A percentile compares a stretch with the other conserved stretches of the same genome.
phyloP scores from a whole-genome alignment of 2,888 invertebrate species.

The Brachypalpus laphriformis region DNA sequence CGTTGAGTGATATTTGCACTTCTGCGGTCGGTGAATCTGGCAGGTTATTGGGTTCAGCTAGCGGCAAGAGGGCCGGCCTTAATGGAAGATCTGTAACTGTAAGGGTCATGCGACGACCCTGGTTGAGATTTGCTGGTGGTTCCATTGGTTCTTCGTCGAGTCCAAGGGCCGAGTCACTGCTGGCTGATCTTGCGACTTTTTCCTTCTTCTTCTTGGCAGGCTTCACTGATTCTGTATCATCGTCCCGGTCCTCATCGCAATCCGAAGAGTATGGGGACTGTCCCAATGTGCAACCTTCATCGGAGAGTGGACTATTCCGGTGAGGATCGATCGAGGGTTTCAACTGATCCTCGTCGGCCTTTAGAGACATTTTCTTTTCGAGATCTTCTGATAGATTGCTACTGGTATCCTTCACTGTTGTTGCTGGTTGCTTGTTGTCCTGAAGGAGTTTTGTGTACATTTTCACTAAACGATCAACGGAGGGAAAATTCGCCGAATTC shows the following conservation, averaged over 20 bases:
- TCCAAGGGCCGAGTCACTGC: constrained; percentile 82
- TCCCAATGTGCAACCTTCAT: constrained; percentile 81
- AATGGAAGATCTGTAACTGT: constrained; percentile 82
- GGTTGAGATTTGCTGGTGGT: constrained; percentile 66
- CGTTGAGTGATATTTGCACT: constrained; percentile 52
- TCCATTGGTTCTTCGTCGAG: constrained; percentile 79
- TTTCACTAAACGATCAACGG: constrained; percentile 75
- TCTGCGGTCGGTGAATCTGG: constrained; percentile 79
- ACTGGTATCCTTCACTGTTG: constrained; percentile 17
- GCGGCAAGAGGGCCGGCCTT: constrained; percentile 80
- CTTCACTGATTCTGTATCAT: constrained; percentile 66
- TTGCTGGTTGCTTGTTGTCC: constrained; percentile 65
- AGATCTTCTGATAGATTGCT: constrained; percentile 56
- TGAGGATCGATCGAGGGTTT: constrained; percentile 68
- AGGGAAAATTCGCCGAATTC: constrained; percentile 68
- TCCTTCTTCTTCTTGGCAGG: constrained; percentile 76
- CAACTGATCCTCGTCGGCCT: constrained; percentile 46
- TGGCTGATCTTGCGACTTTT: constrained; percentile 81
- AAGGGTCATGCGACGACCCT: constrained; percentile 80
- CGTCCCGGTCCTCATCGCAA: constrained; percentile 76
- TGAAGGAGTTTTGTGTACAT: constrained; percentile 75
- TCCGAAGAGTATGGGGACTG: constrained; percentile 81
- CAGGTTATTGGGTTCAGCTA: constrained; percentile 81
- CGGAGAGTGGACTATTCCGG: constrained; percentile 78
- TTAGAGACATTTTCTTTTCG: constrained; percentile 51